Conservation (phyloP, 1,140 invertebrate genomes). For the Calosoma granatense region DNA sequence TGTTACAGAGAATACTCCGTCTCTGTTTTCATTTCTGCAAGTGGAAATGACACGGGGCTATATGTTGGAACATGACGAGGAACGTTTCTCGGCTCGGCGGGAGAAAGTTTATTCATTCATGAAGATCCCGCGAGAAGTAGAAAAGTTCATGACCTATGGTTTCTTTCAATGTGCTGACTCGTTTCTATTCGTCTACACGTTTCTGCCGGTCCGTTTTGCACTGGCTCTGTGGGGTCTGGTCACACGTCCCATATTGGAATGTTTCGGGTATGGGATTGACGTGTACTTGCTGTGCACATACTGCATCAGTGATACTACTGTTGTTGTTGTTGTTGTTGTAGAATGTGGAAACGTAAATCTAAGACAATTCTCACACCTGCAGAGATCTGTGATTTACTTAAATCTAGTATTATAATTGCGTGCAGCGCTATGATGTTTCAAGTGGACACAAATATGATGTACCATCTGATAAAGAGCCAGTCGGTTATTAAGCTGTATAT, state of each 20-base stretch:
- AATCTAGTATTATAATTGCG: slow-evolving; percentile 77
- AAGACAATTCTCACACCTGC: slow-evolving; percentile 61
- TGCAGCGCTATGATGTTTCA: slow-evolving; percentile 79
- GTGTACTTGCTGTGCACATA: slow-evolving; percentile 15
- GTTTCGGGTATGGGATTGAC: slow-evolving; percentile 65
- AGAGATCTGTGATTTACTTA: slow-evolving; percentile 93
- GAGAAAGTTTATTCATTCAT: slow-evolving; percentile 97
- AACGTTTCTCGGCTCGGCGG: slow-evolving; percentile 81
- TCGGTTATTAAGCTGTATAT: slow-evolving; percentile 99
- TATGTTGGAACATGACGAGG: slow-evolving; percentile 85
- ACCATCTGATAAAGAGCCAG: slow-evolving; percentile 97
- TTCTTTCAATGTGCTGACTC: slow-evolving; percentile 97
- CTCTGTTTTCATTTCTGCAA: slow-evolving; percentile 64
- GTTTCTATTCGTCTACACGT: slow-evolving; percentile 95
- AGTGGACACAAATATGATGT: slow-evolving; percentile 96
- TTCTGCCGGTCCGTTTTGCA: slow-evolving; percentile 86
- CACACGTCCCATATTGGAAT: slow-evolving; percentile 56
- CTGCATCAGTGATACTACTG: too few species aligned
- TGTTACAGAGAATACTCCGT: slow-evolving; percentile 37
- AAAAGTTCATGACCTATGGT: slow-evolving; percentile 92
- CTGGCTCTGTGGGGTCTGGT: slow-evolving; percentile 74
- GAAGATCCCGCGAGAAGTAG: slow-evolving; percentile 86
- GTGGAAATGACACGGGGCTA: slow-evolving; percentile 87
- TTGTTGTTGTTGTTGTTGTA: slow-evolving; percentile 11
- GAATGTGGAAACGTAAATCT: slow-evolving; percentile 8